Evolutionary conservation across 1,140 invertebrate species (phyloP).

Genomic region (Papilio polytes): DNA sequence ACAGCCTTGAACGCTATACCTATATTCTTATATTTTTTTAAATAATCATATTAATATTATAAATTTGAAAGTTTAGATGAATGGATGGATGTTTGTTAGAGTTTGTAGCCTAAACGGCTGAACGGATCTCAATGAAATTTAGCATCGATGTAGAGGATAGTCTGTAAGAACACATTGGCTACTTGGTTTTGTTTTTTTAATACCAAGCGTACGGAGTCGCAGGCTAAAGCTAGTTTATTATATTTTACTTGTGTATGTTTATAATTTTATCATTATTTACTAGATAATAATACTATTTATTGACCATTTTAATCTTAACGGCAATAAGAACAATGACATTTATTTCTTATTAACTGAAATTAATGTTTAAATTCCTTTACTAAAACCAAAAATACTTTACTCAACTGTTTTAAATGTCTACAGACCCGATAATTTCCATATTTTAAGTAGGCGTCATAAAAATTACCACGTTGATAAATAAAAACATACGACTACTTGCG

Average conservation of each 20-base stretch:
- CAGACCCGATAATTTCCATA: neutral
- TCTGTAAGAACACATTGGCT: too few species aligned
- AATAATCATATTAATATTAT: neutral
- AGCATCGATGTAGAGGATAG: too few species aligned
- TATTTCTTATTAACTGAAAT: neutral
- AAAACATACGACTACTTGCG: slow-evolving; percentile 33
- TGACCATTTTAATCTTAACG: neutral
- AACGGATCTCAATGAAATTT: too few species aligned
- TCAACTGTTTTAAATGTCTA: neutral
- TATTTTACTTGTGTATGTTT: neutral
- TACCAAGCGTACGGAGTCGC: too few species aligned
- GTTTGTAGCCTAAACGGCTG: too few species aligned
- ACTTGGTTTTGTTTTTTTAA: too few species aligned
- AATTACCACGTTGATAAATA: slow-evolving; percentile 26
- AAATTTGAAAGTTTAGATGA: too few species aligned
- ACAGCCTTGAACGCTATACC: neutral
- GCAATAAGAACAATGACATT: neutral
- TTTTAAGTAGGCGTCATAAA: neutral
- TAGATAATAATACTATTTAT: neutral
- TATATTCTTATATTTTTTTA: neutral
- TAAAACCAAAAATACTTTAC: neutral
- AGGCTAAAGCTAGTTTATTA: too few species aligned
- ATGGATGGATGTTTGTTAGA: too few species aligned
- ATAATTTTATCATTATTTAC: neutral
- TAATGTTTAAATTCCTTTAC: neutral